phyloP scores from a whole-genome alignment of 2,113 vertebrate genomes.

The Bubalus kerabau region DNA sequence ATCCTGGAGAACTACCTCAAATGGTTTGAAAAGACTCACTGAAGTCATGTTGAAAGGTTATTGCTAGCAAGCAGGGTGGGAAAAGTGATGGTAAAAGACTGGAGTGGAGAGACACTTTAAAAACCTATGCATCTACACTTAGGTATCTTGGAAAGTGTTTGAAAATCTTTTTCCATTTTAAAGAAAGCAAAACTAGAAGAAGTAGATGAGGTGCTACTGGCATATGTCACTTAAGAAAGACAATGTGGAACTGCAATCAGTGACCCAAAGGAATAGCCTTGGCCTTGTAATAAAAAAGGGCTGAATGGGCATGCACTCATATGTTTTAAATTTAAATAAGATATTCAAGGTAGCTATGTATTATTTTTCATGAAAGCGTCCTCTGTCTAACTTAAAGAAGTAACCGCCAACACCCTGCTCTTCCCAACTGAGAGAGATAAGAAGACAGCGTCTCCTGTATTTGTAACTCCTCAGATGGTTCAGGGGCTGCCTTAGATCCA shows the following conservation, averaged over 20 bases:
- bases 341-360: not conserved
- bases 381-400: not conserved
- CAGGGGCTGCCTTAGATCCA: not conserved
- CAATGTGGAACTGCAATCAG: not conserved
- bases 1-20: not conserved
- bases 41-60: not conserved
- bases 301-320: not conserved
- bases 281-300: not conserved
- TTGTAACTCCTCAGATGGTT: not conserved
- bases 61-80: not conserved
- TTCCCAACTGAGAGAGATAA: not conserved
- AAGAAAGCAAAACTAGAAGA: not conserved
- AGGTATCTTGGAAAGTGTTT: not conserved
- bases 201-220: not conserved
- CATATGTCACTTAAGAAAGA: not conserved
- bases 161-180: not conserved
- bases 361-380: not conserved
- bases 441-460: not conserved
- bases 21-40: not conserved
- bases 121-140: not conserved
- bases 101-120: not conserved
- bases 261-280: not conserved
- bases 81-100: not conserved
- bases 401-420: not conserved
- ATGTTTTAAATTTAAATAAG: not conserved